phyloP scores from a whole-genome alignment of 2,113 vertebrate species.

The zebrafish (Danio rerio) region DNA sequence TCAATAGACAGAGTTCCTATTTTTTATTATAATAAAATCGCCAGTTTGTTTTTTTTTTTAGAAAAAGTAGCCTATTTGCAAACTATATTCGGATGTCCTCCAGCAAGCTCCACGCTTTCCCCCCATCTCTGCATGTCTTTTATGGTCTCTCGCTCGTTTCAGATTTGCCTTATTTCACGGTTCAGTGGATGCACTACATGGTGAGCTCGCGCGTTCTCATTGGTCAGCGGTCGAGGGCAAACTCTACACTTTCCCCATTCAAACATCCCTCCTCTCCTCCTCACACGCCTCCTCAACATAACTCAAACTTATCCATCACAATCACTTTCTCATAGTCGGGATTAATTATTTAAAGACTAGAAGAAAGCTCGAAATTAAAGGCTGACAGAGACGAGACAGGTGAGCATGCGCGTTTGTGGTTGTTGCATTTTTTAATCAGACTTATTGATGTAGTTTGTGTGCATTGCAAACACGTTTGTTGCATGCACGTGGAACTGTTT shows the following conservation, averaged over 20 bases:
- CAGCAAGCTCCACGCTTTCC: not conserved
- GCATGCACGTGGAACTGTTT: constrained; percentile 8
- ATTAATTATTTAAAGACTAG: constrained; percentile 70
- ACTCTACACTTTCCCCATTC: constrained; percentile 69
- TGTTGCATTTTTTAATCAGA: no score
- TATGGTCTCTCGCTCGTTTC: constrained; percentile 69
- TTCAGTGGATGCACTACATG: constrained; percentile 64
- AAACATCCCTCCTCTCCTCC: constrained; percentile 67
- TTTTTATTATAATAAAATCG: no score
- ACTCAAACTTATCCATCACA: constrained; percentile 73
- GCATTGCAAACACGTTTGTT: not conserved
- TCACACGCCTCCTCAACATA: constrained; percentile 72
- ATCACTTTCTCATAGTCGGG: constrained; percentile 63
- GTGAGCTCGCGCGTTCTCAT: constrained; percentile 44
- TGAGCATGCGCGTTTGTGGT: constrained; percentile 59
- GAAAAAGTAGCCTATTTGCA: not conserved
- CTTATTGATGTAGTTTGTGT: not conserved
- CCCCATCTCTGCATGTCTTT: constrained; percentile 58
- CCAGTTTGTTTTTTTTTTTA: not conserved
- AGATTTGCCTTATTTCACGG: constrained; percentile 75
- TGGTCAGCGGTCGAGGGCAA: constrained; percentile 26
- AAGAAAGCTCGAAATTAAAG: constrained; percentile 57
- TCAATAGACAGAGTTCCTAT: no score
- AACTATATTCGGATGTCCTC: constrained; percentile 25
- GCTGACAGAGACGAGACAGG: constrained; percentile 66